Conservation (phyloP, 1,140 invertebrate genomes). For the Heliconius nattereri region DNA sequence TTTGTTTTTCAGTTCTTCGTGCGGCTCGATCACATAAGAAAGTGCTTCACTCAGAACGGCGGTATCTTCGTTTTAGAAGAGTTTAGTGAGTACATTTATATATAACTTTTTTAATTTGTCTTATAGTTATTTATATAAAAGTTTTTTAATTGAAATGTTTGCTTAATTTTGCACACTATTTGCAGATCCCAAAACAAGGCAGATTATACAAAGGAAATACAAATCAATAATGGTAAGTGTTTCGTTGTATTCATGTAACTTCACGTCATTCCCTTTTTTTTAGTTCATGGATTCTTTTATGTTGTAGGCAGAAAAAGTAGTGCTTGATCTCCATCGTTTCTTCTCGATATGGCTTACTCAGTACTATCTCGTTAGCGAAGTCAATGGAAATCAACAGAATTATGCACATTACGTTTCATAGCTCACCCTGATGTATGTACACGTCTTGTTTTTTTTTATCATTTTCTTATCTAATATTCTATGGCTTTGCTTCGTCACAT, state of each 20-base stretch:
- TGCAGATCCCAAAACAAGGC: slow-evolving; percentile 97
- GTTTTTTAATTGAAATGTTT: too few relatives aligned
- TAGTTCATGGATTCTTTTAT: slow-evolving; percentile 59
- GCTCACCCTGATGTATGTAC: slow-evolving; percentile 70
- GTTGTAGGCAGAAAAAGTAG: slow-evolving; percentile 80
- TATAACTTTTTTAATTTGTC: neutral
- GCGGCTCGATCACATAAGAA: slow-evolving; percentile 98
- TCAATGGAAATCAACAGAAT: slow-evolving; percentile 63
- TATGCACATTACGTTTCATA: slow-evolving; percentile 71
- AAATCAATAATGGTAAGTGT: slow-evolving; percentile 98
- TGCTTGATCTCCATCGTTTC: slow-evolving; percentile 78
- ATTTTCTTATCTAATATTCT: slow-evolving; percentile 30
- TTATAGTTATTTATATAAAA: neutral
- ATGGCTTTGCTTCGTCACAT: slow-evolving; percentile 30
- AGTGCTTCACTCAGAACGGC: slow-evolving; percentile 99
- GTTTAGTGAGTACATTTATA: slow-evolving; percentile 92
- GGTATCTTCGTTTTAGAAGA: slow-evolving; percentile 99
- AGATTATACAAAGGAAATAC: slow-evolving; percentile 97
- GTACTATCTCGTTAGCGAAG: slow-evolving; percentile 67
- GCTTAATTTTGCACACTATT: neutral
- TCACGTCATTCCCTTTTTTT: slow-evolving; percentile 48
- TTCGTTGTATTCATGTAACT: neutral
- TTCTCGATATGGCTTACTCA: slow-evolving; percentile 79
- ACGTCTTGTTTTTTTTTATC: slow-evolving; percentile 58
- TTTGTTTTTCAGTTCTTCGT: slow-evolving; percentile 97